phyloP scores from a whole-genome alignment of 2,888 invertebrate species.

The Eurytoma californica region DNA sequence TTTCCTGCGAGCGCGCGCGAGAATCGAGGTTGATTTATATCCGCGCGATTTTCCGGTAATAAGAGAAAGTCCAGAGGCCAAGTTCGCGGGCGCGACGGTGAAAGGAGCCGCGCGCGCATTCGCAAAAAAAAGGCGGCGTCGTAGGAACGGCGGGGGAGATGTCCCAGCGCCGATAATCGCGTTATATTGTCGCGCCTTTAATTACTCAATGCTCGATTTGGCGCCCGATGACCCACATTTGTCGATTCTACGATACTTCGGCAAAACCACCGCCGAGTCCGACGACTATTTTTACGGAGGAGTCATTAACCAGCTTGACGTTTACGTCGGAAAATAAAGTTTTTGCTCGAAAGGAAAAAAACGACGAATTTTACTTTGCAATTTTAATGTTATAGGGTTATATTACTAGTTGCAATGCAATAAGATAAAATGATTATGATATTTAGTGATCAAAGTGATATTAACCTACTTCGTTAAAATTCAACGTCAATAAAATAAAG shows the following conservation, averaged over 20 bases:
- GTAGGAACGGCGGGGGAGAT: neutral
- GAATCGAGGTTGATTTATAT: conserved; percentile 56
- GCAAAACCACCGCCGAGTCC: too few relatives aligned
- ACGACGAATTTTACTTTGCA: too few relatives aligned
- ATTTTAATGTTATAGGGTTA: too few relatives aligned
- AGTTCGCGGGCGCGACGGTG: conserved; percentile 40
- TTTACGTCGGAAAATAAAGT: neutral
- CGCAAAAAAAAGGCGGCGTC: conserved; percentile 5
- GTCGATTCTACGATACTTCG: neutral
- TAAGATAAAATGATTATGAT: too few relatives aligned
- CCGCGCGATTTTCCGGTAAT: conserved; percentile 52
- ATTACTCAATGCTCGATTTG: conserved; percentile 44
- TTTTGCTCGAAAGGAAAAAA: too few relatives aligned
- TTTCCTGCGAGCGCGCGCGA: neutral
- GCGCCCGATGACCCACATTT: conserved; percentile 33
- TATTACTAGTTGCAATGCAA: too few relatives aligned
- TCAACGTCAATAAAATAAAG: too few relatives aligned
- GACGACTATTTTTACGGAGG: neutral
- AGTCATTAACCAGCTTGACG: neutral
- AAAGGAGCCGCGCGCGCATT: conserved; percentile 35
- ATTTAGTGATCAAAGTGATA: too few relatives aligned
- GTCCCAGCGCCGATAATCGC: conserved; percentile 15
- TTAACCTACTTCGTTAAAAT: too few relatives aligned
- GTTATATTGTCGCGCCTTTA: conserved; percentile 36
- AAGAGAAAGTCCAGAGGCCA: conserved; percentile 53